phyloP scores from a whole-genome alignment of 2,888 invertebrate species.

The Pterostichus madidus region DNA sequence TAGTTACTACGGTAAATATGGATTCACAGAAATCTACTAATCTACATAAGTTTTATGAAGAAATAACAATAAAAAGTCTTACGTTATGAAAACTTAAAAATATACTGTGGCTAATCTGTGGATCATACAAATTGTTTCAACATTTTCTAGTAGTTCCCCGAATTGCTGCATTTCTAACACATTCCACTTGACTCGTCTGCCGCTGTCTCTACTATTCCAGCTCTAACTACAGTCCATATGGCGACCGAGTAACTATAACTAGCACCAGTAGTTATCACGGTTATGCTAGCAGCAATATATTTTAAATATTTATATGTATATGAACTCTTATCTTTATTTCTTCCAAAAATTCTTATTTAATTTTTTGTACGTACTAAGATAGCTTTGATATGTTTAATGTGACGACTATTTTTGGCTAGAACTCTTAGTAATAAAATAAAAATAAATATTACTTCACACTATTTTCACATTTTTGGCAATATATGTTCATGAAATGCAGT shows the following conservation, averaged over 20 bases:
- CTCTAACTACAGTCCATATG: not conserved
- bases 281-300: slow-evolving; percentile 14
- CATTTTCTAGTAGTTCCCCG: slow-evolving; percentile 43
- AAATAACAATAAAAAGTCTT: slow-evolving; percentile 53
- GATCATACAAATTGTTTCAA: slow-evolving; percentile 57
- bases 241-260: slow-evolving; percentile 28
- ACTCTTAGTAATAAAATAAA: too few relatives aligned
- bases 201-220: not conserved
- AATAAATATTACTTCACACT: too few relatives aligned
- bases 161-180: slow-evolving; percentile 34
- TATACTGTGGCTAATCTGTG: slow-evolving; percentile 26
- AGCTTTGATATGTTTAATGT: too few relatives aligned
- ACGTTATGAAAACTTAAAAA: slow-evolving; percentile 30
- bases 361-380: not conserved
- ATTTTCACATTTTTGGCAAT: too few relatives aligned
- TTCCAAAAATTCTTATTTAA: slow-evolving; percentile 31
- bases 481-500: too few relatives aligned
- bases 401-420: too few relatives aligned
- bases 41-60: slow-evolving; percentile 24
- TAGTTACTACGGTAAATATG: not conserved
- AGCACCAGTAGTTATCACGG: slow-evolving; percentile 25
- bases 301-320: slow-evolving; percentile 38
- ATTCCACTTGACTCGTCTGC: slow-evolving; percentile 40
- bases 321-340: slow-evolving; percentile 41
- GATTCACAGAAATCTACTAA: slow-evolving; percentile 33